Conservation (phyloP, 2,797 vertebrate genomes). For the Pogoniulus pusillus region DNA sequence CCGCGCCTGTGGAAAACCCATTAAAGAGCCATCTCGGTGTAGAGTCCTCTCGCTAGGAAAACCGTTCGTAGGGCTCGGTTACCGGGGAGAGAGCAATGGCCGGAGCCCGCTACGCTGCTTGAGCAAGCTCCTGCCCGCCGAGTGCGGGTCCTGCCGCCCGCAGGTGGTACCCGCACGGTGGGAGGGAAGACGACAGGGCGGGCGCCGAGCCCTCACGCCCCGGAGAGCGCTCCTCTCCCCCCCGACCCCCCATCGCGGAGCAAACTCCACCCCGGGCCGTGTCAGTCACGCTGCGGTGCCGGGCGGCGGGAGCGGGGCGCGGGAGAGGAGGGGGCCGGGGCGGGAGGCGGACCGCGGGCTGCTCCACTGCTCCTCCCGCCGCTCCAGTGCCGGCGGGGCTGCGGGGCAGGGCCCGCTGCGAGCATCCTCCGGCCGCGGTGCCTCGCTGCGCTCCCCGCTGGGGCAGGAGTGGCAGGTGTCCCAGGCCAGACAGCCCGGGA, state of each 20-base stretch:
- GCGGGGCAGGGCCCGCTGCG: background rate
- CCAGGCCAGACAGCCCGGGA: background rate
- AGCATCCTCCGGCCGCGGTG: background rate
- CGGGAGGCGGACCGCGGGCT: background rate
- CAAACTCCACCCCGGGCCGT: slow-evolving; percentile 20
- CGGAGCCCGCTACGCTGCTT: background rate
- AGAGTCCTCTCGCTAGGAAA: background rate
- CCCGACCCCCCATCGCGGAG: background rate
- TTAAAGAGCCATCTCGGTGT: background rate
- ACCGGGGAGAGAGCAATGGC: background rate
- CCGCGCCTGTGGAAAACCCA: background rate
- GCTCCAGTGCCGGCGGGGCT: background rate
- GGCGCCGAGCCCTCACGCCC: background rate
- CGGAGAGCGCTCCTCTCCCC: background rate
- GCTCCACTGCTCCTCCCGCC: background rate
- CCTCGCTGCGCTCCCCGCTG: background rate
- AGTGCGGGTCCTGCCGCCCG: background rate
- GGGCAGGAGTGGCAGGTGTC: slow-evolving; percentile 46
- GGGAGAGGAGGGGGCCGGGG: background rate
- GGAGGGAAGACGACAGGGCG: background rate
- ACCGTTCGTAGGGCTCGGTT: background rate
- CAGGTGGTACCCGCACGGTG: background rate
- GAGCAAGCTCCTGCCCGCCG: background rate
- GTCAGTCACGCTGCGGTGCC: slow-evolving; percentile 13
- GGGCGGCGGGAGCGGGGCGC: background rate